phyloP scores from a whole-genome alignment of 92 coral and sea anemone genomes.

The Actinernus sp. region DNA sequence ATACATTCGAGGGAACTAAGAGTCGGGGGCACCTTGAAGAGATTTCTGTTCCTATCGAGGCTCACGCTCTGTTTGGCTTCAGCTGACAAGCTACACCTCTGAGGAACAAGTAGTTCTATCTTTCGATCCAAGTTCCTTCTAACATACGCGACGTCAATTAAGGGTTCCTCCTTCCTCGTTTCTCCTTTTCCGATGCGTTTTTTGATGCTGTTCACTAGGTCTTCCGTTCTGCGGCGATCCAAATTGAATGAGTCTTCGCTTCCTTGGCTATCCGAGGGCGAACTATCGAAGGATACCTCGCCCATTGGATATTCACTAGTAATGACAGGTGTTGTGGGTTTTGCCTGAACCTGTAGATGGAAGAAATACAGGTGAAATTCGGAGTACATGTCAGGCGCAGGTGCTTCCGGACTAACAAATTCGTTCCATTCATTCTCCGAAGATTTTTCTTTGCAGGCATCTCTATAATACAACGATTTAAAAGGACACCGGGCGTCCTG shows the following conservation, averaged over 20 bases:
- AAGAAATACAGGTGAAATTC: too few species aligned
- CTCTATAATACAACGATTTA: too few species aligned
- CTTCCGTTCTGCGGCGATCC: conserved; percentile 69
- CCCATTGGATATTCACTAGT: too few species aligned
- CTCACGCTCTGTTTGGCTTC: conserved; percentile 70
- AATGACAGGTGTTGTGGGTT: too few species aligned
- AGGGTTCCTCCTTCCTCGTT: neutral
- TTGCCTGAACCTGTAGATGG: too few species aligned
- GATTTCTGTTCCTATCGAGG: conserved; percentile 62
- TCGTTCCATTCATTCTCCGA: too few species aligned
- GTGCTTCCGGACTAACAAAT: too few species aligned
- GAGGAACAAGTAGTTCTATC: conserved; percentile 70
- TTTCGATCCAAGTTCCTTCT: conserved; percentile 47
- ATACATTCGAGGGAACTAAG: conserved; percentile 62
- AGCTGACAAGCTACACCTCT: conserved; percentile 63
- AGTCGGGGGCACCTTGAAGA: conserved; percentile 55
- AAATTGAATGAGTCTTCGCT: conserved; percentile 75
- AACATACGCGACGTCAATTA: neutral
- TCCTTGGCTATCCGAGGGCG: conserved; percentile 13
- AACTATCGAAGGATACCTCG: too few species aligned
- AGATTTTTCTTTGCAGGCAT: too few species aligned
- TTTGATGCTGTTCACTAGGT: conserved; percentile 80
- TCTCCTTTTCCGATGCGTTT: conserved; percentile 56
- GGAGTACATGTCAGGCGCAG: too few species aligned
- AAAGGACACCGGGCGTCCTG: too few species aligned